phyloP scores from a whole-genome alignment of 2,888 invertebrate genomes.

The Notodonta ziczac region DNA sequence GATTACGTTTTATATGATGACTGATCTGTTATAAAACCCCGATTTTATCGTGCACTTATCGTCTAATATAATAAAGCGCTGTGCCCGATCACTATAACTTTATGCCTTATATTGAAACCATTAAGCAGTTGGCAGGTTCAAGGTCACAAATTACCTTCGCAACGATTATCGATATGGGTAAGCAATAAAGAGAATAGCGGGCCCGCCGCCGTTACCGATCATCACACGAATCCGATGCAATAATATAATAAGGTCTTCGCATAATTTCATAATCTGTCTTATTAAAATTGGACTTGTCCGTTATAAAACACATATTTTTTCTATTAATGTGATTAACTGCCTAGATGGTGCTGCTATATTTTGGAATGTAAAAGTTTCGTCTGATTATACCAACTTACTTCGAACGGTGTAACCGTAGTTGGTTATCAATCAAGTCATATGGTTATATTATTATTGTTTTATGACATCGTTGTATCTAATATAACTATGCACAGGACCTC shows the following conservation, averaged over 20 bases:
- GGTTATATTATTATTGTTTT: no score
- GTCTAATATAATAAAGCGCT: constrained; percentile 56
- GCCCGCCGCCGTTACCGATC: constrained; percentile 35
- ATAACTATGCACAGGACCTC: no score
- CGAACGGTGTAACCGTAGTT: no score
- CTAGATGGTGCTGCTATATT: constrained; percentile 10
- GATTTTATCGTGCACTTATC: constrained; percentile 47
- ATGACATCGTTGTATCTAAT: no score
- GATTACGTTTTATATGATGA: constrained; percentile 46
- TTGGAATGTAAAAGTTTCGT: constrained; percentile 9
- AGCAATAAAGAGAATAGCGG: constrained; percentile 50
- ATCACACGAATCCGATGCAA: constrained; percentile 38
- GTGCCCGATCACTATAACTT: constrained; percentile 44
- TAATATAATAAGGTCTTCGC: constrained; percentile 34
- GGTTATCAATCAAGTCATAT: no score
- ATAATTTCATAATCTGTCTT: constrained; percentile 53
- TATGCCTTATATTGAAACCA: constrained; percentile 42
- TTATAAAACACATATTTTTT: constrained; percentile 34
- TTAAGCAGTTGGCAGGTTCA: constrained; percentile 49
- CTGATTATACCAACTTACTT: constrained; percentile 7
- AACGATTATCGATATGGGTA: constrained; percentile 44
- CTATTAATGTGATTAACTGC: constrained; percentile 10
- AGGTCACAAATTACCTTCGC: constrained; percentile 53
- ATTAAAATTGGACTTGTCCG: constrained; percentile 21
- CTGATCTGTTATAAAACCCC: constrained; percentile 47